Evolutionary conservation across 2,113 vertebrate genomes (phyloP), one percentile per base, ranked within the genome.

Genomic region (Onychorhynchus coronatus): DNA sequence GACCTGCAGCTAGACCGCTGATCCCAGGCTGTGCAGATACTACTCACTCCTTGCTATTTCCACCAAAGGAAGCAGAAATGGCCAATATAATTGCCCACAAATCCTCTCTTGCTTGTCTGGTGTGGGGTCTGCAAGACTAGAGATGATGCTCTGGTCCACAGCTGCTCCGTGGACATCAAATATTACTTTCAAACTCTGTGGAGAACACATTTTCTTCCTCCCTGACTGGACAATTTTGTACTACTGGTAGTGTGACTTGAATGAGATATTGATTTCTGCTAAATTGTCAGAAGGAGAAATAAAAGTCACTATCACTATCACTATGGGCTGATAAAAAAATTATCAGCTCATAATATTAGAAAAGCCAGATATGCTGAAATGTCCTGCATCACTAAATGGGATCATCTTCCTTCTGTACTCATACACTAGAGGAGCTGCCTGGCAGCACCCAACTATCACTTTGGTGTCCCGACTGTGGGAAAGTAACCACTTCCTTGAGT

Each of bases 111-210:
- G 30, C 23, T 66, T 27, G 3, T 24, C 18, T 8, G 6, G 11
- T 39, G 27, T 37, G 33, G 20, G n/a, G 5, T 30, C 8, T 81
- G 31, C 0, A 0, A 42, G 28, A 56, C n/a, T 65, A 56, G 39
- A 78, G 20, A 20, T 37, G 30, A 35, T 55, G 5, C 39, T 52
- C 53, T 88, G 7, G 4, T 62, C 70, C 37, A 46, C 22, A 8
- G 14, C 25, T 65, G 6, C 17, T 61, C 15, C 41, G 15, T 4
- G 27, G 35, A 24, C 14, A 25, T 20, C 44, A 70, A 77, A 49
- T 5, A 35, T 21, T 8, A 65, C 33, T 68, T 66, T 77, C 23
- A 56, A 50, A 37, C 8, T 22, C 53, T 50, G 14, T 33, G 82
- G 78, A 50, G 58, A 62, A 44, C 5, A 42, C 5, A 30, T 77